Percentiles rank a stretch among this genome's conserved stretches.
Conservation (phyloP, 1,140 invertebrate species). For the Gerris buenoi region DNA sequence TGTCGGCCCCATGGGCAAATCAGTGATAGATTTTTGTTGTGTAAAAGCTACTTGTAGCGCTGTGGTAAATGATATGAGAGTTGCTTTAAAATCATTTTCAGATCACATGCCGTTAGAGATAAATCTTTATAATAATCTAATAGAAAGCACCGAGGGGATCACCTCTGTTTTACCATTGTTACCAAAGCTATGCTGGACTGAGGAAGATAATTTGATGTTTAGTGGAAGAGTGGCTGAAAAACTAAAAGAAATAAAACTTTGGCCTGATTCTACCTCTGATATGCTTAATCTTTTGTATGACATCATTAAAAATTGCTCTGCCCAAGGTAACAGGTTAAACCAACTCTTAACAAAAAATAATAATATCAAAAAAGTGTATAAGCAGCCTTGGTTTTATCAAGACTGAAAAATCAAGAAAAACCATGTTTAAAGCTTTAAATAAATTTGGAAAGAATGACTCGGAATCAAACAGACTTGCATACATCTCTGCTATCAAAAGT, state of each 20-base stretch:
- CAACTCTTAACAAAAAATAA: neutral
- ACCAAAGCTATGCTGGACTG: neutral
- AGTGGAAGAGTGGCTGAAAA: neutral
- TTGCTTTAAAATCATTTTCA: neutral
- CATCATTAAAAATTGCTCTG: neutral
- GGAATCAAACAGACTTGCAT: neutral
- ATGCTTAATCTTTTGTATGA: neutral
- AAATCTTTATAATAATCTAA: neutral
- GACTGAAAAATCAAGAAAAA: neutral
- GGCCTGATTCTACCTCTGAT: neutral
- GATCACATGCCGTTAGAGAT: neutral
- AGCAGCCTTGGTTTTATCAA: neutral
- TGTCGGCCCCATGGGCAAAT: neutral
- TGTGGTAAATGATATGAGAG: neutral
- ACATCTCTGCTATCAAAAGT: neutral
- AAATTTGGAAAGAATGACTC: neutral
- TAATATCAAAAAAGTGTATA: neutral
- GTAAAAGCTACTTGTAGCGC: neutral
- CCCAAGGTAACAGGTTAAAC: neutral
- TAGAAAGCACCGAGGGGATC: neutral
- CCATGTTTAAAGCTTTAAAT: neutral
- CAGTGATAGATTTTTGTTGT: neutral
- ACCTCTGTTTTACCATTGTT: neutral
- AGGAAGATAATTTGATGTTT: neutral
- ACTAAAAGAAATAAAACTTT: neutral